Conservation (phyloP, 1,140 invertebrate species). For the Meloidogyne hapla region DNA sequence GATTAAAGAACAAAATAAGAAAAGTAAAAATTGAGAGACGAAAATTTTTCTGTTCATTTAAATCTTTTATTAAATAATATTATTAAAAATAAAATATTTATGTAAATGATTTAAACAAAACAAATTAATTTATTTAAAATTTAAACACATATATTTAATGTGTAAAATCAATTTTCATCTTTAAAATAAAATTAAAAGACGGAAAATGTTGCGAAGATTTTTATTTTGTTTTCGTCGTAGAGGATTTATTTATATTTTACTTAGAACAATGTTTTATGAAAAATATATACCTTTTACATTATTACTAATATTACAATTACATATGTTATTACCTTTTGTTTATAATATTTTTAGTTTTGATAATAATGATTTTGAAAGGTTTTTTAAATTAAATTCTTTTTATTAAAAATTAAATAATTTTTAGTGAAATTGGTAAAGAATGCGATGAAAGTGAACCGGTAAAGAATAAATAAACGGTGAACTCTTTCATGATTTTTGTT, state of each 20-base stretch:
- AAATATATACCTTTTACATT: slow-evolving; percentile 6
- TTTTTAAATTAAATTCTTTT: neutral
- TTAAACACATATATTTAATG: too few species aligned
- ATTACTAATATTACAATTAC: slow-evolving; percentile 6
- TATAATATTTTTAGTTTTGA: slow-evolving; percentile 2
- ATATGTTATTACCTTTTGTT: neutral
- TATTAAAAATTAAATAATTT: too few species aligned
- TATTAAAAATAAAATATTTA: too few species aligned
- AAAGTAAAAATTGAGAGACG: too few species aligned
- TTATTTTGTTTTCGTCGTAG: neutral
- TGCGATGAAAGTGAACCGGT: slow-evolving; percentile 12
- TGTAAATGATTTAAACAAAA: too few species aligned
- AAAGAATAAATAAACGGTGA: neutral
- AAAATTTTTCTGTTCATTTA: too few species aligned
- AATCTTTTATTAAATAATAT: too few species aligned
- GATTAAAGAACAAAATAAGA: too few species aligned
- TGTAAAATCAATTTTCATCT: neutral
- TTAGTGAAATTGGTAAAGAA: neutral
- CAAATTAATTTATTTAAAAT: too few species aligned
- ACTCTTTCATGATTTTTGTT: too few species aligned
- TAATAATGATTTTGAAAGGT: neutral
- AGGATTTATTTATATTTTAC: slow-evolving; percentile 2
- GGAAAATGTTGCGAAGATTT: neutral
- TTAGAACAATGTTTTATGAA: slow-evolving; percentile 3
- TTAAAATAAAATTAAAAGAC: neutral